Evolutionary conservation across 1,140 invertebrate species (phyloP).

Genomic region (Bactericera cockerelli): DNA sequence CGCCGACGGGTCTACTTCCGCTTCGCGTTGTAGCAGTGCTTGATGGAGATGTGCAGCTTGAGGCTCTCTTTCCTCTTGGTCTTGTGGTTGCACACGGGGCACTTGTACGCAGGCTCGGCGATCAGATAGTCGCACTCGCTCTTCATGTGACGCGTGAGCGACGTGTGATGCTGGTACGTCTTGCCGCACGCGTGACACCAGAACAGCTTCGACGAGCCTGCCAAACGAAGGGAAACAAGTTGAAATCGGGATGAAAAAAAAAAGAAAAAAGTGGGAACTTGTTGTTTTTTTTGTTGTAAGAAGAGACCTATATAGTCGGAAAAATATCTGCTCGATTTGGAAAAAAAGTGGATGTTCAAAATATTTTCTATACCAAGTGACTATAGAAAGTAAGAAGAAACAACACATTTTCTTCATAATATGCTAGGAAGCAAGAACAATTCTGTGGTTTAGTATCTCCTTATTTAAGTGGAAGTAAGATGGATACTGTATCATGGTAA

Average conservation of each 20-base stretch:
- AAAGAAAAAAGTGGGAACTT: too few relatives aligned
- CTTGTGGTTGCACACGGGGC: slow-evolving; percentile 9
- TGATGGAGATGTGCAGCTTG: slow-evolving; percentile 8
- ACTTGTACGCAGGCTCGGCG: slow-evolving; percentile 2
- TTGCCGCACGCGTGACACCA: slow-evolving; percentile 31
- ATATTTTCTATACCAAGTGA: too few relatives aligned
- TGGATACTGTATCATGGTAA: too few relatives aligned
- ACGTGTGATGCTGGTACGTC: slow-evolving; percentile 39
- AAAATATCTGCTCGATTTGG: too few relatives aligned
- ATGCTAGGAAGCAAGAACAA: too few relatives aligned
- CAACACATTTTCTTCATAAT: too few relatives aligned
- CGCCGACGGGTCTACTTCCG: slow-evolving; percentile 1
- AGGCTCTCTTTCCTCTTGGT: slow-evolving; percentile 14
- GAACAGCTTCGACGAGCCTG: background rate
- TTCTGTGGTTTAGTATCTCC: too few relatives aligned
- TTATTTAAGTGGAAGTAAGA: too few relatives aligned
- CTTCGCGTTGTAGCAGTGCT: slow-evolving; percentile 2
- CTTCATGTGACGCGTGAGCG: slow-evolving; percentile 42
- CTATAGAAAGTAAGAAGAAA: too few relatives aligned
- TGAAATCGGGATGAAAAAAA: background rate
- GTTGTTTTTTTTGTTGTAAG: too few relatives aligned
- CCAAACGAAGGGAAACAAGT: background rate
- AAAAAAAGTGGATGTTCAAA: too few relatives aligned
- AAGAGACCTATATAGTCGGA: too few relatives aligned
- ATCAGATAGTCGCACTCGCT: slow-evolving; percentile 38